Base-by-base conservation (phyloP, 2,113 vertebrate species). In the Pholis gunnellus region DNA sequence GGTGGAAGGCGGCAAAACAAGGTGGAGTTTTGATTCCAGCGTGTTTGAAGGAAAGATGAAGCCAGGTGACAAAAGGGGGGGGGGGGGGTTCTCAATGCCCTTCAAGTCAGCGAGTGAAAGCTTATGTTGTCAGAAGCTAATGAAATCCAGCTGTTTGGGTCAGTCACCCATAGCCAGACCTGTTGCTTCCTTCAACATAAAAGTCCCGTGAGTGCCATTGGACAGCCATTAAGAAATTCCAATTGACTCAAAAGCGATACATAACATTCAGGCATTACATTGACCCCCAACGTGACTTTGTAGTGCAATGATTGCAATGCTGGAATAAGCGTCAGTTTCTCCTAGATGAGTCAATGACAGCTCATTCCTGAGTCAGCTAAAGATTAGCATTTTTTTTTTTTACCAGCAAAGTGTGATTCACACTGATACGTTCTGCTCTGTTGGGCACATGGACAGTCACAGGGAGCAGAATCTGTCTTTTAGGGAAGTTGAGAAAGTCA, bases 131-230 rank as follows among this genome's bases (percentile, higher is more conserved):
- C 34, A 67, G 29, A 46, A 17, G 20, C n/a, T 38, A 14, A 79
- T 77, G 42, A 78, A 64, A 42, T 64, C 57, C 44, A 40, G 29
- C 25, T 5, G 38, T 65, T 63, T 40, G 27, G 56, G 50, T 77
- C 50, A 31, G 22, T 83, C 75, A 69, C 25, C 18, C 18, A n/a
- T 9, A 78, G 68, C 4, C 9, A 20, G 11, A 56, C 50, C 5
- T 73, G 67, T n/a, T 48, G 2, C 29, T 50, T 48, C 11, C 60
- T 57, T 50, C 27, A 70, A 52, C 17, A 14, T 59, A 18, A 27
- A 29, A n/a, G 36, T 54, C 17, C 36, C 77, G 22, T 50, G 29
- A 46, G 36, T 22, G 14, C 22, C 20, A n/a, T 15, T 5, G 13
- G 20, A 31, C 44, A 34, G 48, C 10, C 67, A 29, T 29, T 4